Evolutionary conservation across 1,140 invertebrate genomes (phyloP).

Genomic region (Apis cerana): DNA sequence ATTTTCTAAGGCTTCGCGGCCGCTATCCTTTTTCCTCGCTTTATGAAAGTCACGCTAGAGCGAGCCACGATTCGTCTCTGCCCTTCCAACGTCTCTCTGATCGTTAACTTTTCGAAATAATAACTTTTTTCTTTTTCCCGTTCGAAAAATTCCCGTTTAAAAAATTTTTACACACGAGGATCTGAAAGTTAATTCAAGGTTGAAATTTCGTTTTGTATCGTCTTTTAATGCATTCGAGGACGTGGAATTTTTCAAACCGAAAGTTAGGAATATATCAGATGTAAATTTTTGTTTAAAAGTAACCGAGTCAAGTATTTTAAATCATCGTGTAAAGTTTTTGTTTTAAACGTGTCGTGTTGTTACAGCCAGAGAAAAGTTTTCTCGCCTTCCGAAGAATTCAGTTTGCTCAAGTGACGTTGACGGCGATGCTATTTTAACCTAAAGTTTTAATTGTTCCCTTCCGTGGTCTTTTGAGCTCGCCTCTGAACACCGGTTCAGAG

Average conservation of each 20-base stretch:
- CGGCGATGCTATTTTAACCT: conserved; percentile 61
- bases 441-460: conserved; percentile 68
- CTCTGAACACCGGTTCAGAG: conserved; percentile 38
- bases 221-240: background rate
- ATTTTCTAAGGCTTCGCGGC: conserved; percentile 46
- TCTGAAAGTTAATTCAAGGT: too few species aligned
- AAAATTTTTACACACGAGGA: background rate
- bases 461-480: conserved; percentile 59
- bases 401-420: conserved; percentile 63
- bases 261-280: conserved; percentile 1
- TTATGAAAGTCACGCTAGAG: background rate
- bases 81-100: too few species aligned
- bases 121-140: background rate
- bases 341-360: conserved; percentile 46
- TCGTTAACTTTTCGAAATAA: background rate
- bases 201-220: too few species aligned
- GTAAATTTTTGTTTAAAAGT: conserved; percentile 23
- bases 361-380: conserved; percentile 56
- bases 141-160: too few species aligned
- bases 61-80: background rate
- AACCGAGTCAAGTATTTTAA: conserved; percentile 42
- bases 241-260: background rate
- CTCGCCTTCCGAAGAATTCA: conserved; percentile 53
- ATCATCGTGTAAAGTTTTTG: conserved; percentile 54
- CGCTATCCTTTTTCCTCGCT: conserved; percentile 17